Base-by-base conservation (phyloP, 2,113 vertebrate species). In the Miniopterus natalensis region DNA sequence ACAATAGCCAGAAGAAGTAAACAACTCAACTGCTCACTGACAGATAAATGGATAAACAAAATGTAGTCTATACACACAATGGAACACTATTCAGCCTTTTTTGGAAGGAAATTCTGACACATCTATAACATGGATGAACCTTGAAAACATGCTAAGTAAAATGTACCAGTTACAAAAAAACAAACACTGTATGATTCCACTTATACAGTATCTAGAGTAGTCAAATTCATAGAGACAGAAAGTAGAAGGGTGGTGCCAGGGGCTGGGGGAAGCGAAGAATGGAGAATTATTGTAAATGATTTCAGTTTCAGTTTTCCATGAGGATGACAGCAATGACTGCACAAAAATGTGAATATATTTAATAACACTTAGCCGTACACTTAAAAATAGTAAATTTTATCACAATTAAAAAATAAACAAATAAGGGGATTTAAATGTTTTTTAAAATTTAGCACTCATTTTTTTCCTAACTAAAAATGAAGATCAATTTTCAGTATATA, bases 401-500 rank as follows among this genome's bases (percentile, higher is more conserved):
- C 20, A 57, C 17, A 95, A 81, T 15, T n/a, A 1, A 0, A 21
- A 89, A 81, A 15, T 59, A 80, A 42, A 90, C 14, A 78, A 61
- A 51, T n/a, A 29, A 31, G 29, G 8, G 4, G 23, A 94, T 29
- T 73, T 21, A 75, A 94, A 70, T 10, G 18, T 3, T 53, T 77
- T 59, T 57, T n/a, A 21, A 31, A n/a, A 71, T 18, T 59, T 49
- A 81, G 70, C 73, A 49, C 15, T 84, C n/a, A 83, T 73, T 65
- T 88, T 93, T 94, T 77, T 73, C 63, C 45, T 93, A 93, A 83
- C 47, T 97, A 90, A 88, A 93, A 95, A 88, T 66, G 71, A 97
- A 86, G 17, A 94, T 53, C 25, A 68, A 61, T 78, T 71, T 92
- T 84, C 29, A 84, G n/a, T 70, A 65, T 70, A 65, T 42, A 40